Evolutionary conservation across 1,140 invertebrate genomes (phyloP).

Genomic region (Lepidurus arcticus): DNA sequence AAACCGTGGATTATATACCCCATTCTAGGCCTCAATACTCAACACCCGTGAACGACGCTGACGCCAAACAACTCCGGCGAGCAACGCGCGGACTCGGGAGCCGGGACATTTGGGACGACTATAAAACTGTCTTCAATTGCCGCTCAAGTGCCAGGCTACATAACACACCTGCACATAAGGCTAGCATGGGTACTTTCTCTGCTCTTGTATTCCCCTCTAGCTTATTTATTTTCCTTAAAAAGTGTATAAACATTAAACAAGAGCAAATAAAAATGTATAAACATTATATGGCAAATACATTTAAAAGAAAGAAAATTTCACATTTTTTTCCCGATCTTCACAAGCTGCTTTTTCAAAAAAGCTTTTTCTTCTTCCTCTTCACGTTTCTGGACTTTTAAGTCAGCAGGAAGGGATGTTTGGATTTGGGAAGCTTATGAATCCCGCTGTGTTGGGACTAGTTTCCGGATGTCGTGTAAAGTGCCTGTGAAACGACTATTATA

Average conservation of each 20-base stretch:
- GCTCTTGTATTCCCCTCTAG: no score
- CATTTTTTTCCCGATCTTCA: no score
- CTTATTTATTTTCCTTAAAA: no score
- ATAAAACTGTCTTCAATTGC: slow-evolving; percentile 3
- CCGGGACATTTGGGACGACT: not conserved
- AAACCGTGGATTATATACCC: no score
- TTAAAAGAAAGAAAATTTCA: no score
- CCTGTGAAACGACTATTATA: slow-evolving; percentile 3
- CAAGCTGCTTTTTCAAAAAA: not conserved
- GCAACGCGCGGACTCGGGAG: not conserved
- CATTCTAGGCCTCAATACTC: not conserved
- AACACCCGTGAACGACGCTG: not conserved
- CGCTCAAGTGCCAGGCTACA: not conserved
- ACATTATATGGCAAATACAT: no score
- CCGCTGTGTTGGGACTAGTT: not conserved
- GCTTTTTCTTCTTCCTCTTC: not conserved
- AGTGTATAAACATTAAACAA: no score
- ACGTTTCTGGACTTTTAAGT: not conserved
- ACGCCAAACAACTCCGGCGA: not conserved
- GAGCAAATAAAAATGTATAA: no score
- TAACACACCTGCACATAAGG: not conserved
- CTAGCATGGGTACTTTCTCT: no score
- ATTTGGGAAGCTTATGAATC: not conserved
- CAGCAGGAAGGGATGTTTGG: not conserved
- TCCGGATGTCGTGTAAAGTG: slow-evolving; percentile 13